Evolutionary conservation across 1,140 invertebrate species (phyloP).

Genomic region (Mizuhopecten yessoensis): DNA sequence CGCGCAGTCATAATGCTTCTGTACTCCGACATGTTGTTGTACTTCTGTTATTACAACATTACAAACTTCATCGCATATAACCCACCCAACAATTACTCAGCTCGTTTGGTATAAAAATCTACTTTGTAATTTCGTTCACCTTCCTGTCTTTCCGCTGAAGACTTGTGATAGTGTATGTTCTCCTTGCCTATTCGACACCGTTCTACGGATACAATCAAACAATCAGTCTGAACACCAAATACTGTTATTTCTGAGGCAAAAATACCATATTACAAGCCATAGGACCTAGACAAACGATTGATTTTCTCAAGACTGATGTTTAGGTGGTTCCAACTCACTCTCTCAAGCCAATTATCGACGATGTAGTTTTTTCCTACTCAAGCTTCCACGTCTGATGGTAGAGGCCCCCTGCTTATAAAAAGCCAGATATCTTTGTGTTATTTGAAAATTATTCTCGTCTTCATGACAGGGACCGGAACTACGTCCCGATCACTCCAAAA

Average conservation of each 20-base stretch:
- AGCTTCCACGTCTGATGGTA: conserved; percentile 22
- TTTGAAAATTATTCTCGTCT: conserved; percentile 71
- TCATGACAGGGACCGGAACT: conserved; percentile 68
- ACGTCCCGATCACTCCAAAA: conserved; percentile 64
- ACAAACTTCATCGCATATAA: background rate
- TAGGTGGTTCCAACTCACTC: conserved; percentile 37
- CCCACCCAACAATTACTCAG: conserved; percentile 31
- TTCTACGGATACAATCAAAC: conserved; percentile 17
- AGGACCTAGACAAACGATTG: conserved; percentile 31
- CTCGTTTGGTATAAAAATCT: conserved; percentile 19
- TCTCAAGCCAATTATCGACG: conserved; percentile 25
- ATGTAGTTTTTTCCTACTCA: conserved; percentile 22
- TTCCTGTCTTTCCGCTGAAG: conserved; percentile 11
- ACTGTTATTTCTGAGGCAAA: conserved; percentile 32
- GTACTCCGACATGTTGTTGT: background rate
- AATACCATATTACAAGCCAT: conserved; percentile 39
- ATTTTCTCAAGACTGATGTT: conserved; percentile 38
- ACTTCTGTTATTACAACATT: background rate
- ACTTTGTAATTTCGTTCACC: conserved; percentile 30
- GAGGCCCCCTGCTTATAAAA: conserved; percentile 54
- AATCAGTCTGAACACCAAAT: conserved; percentile 14
- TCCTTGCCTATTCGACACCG: conserved; percentile 10
- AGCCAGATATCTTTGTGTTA: conserved; percentile 63
- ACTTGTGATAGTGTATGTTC: conserved; percentile 32
- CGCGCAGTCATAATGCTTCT: no score